Evolutionary conservation across 2,888 invertebrate species (phyloP), one percentile per base, ranked within the genome.

Genomic region (Heliconius aoede): DNA sequence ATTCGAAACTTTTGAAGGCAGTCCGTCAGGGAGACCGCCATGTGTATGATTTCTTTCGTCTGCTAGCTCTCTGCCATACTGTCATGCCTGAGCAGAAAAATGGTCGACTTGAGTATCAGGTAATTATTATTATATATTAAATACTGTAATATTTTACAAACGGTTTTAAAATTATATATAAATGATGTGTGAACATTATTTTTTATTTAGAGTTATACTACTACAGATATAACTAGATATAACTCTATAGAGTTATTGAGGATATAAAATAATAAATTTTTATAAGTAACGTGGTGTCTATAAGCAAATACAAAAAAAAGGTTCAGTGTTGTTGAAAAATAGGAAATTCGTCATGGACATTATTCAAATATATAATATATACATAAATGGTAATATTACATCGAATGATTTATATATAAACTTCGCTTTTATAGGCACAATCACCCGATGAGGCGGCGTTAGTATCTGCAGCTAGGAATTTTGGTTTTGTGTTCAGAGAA

Each of bases 381-480:
- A 15, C 5, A 55, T 55, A 1, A 11, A 55, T 55, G 9, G 9
- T 55, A 55, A n/a, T 55, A 55, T n/a, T 55, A n/a, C 0, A n/a
- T 9, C 1, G 9, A 55, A 55, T 11, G 3, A 55, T 55, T 55
- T n/a, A 55, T 55, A 9, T 26, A 32, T 71, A n/a, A 13, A 71
- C 13, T 60, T 61, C 40, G 18, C 28, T 26, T 24, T 93, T 94
- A 78, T 96, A 96, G 95, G 99, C 99, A 28, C 99, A 99, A 91
- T 99, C 99, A 78, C 99, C 99, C 0, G 99, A 99, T 91, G 99
- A 99, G 91, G 97, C 98, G 67, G 99, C 99, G 2, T 95, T 99
- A 55, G 99, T 99, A 28, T 98, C 99, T 18, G 99, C 99, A 1
- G 99, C 99, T 5, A 95, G 99, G 85, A 99, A 99, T 94, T 99